These are phyloP conservation scores for Momotus momota DNA, from an alignment of 2,797 vertebrate species.

Conservation along the genomic window DNA sequence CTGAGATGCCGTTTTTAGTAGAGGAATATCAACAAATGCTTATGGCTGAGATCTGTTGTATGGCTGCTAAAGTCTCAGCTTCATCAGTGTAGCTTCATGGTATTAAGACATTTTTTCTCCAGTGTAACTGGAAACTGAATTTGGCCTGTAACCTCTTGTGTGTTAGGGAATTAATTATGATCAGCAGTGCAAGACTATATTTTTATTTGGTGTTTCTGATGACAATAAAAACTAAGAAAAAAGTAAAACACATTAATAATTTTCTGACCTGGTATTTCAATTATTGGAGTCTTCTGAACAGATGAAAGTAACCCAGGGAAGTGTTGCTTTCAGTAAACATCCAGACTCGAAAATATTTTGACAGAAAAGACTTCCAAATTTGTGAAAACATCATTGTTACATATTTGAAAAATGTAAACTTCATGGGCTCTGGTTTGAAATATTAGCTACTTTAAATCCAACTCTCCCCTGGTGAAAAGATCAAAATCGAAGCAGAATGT, in stretches of 20 bases:
- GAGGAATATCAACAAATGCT: not conserved
- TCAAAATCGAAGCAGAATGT: not conserved
- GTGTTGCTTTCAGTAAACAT: not conserved
- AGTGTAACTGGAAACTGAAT: conserved; percentile 1
- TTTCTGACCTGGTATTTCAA: not conserved
- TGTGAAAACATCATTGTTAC: not conserved
- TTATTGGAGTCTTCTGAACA: not conserved
- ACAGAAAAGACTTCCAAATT: not conserved
- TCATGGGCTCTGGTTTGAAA: not conserved
- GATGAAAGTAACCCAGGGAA: not conserved
- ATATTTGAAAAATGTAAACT: not conserved
- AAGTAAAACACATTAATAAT: not conserved
- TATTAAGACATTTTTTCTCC: not conserved
- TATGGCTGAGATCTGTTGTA: not conserved
- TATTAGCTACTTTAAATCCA: not conserved
- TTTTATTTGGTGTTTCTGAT: not conserved
- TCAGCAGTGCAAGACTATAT: not conserved
- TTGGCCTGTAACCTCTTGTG: not conserved
- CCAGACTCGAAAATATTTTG: not conserved
- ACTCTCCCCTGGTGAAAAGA: not conserved
- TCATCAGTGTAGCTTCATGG: not conserved
- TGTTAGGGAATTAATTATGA: conserved; percentile 4
- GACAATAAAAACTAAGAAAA: not conserved
- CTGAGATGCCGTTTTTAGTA: not conserved
- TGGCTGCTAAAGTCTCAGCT: not conserved